Conservation (phyloP, 2,113 vertebrate genomes). For the Sinosuthora webbiana region DNA sequence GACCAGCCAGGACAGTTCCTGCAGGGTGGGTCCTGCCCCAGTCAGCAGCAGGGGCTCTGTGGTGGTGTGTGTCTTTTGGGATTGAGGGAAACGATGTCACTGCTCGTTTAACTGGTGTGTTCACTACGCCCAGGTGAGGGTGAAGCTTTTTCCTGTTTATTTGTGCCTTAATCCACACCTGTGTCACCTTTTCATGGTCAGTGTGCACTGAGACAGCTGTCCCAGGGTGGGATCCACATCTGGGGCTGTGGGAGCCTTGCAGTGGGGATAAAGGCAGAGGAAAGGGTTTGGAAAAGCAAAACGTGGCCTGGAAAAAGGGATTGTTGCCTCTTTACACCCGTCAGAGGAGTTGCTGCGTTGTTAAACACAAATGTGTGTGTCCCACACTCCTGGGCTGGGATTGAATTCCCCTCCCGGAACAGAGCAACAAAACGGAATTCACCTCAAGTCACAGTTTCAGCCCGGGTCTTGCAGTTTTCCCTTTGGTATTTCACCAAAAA, state of each 20-base stretch:
- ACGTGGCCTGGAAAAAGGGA: not conserved
- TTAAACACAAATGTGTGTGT: not conserved
- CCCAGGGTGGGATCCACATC: not conserved
- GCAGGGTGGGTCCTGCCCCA: not conserved
- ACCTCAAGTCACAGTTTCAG: not conserved
- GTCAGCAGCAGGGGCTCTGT: not conserved
- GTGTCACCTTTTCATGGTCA: not conserved
- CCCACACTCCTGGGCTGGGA: not conserved
- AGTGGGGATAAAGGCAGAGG: not conserved
- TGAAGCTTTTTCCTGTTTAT: not conserved
- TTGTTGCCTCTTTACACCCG: fast-evolving
- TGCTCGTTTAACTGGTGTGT: conserved; percentile 5
- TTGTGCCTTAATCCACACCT: not conserved
- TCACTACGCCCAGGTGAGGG: not conserved
- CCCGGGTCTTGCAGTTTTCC: not conserved
- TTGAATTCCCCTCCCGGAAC: not conserved
- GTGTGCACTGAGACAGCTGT: not conserved
- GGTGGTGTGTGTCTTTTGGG: conserved; percentile 10
- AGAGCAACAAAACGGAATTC: not conserved
- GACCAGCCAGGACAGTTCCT: not conserved
- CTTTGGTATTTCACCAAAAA: not conserved
- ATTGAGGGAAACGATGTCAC: not conserved
- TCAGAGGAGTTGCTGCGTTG: not conserved
- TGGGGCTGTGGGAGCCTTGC: not conserved
- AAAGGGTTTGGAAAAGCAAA: not conserved